Evolutionary conservation across 2,888 invertebrate genomes (phyloP).

Genomic region (Lamellibrachia satsuma): DNA sequence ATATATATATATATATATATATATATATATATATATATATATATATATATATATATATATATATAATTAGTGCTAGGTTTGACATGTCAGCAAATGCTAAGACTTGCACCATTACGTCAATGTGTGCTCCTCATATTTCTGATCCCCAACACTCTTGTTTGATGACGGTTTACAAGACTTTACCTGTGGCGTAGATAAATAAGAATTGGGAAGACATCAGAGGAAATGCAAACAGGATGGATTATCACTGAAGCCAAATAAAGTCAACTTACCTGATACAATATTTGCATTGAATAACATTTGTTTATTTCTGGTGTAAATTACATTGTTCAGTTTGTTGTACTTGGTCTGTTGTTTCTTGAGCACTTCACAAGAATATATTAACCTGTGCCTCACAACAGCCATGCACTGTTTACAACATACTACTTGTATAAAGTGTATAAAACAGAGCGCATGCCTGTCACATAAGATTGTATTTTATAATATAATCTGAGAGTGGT

Average conservation of each 20-base stretch:
- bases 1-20: no score
- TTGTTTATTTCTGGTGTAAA: background rate
- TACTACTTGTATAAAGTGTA: background rate
- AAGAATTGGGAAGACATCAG: background rate
- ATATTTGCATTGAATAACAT: background rate
- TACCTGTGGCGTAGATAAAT: background rate
- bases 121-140: background rate
- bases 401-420: background rate
- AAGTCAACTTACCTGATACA: background rate
- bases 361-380: constrained; percentile 2
- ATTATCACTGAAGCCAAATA: background rate
- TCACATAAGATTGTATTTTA: background rate
- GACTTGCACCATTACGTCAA: background rate
- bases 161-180: background rate
- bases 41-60: no score
- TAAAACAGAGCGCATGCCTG: background rate
- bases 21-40: no score
- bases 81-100: background rate
- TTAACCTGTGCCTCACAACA: background rate
- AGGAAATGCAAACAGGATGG: background rate
- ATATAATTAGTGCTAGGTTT: background rate
- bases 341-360: background rate
- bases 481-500: background rate
- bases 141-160: background rate
- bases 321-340: background rate